These are phyloP conservation scores for Hippocampus mohnikei DNA, from an alignment of 2,113 vertebrate genomes.

Conservation along the genomic window DNA sequence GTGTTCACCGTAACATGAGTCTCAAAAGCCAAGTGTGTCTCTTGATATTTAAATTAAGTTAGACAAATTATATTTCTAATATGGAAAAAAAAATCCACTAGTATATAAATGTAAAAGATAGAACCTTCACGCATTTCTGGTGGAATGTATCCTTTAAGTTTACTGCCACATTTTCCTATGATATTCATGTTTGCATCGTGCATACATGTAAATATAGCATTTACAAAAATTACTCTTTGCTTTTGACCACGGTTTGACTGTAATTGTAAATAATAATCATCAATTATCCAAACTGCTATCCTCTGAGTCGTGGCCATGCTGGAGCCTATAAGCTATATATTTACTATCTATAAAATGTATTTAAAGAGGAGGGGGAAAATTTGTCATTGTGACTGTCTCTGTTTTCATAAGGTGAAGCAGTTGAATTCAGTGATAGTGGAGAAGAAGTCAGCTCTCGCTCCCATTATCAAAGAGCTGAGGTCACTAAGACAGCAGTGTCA, in stretches of 20 bases:
- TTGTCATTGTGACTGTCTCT: neutral
- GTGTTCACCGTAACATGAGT: neutral
- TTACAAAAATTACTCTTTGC: neutral
- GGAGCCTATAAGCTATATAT: neutral
- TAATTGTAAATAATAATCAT: neutral
- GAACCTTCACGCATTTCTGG: too few relatives aligned
- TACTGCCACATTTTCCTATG: too few relatives aligned
- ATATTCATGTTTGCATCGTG: too few relatives aligned
- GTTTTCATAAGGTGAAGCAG: conserved; percentile 83
- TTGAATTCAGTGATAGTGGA: conserved; percentile 84
- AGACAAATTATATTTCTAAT: too few relatives aligned
- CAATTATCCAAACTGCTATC: too few relatives aligned
- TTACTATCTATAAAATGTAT: neutral
- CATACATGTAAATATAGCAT: too few relatives aligned
- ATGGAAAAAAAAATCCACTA: too few relatives aligned
- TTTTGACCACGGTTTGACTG: neutral
- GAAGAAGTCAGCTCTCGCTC: conserved; percentile 90
- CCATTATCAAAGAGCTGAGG: conserved; percentile 90
- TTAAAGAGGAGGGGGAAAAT: neutral
- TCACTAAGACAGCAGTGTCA: conserved; percentile 85
- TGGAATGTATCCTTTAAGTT: too few relatives aligned
- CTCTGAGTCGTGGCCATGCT: too few relatives aligned
- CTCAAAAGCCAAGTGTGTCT: too few relatives aligned
- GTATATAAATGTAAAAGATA: too few relatives aligned
- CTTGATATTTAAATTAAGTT: too few relatives aligned